Evolutionary conservation across 2,888 invertebrate genomes (phyloP).

Genomic region (Amphipyra tragopoginis): DNA sequence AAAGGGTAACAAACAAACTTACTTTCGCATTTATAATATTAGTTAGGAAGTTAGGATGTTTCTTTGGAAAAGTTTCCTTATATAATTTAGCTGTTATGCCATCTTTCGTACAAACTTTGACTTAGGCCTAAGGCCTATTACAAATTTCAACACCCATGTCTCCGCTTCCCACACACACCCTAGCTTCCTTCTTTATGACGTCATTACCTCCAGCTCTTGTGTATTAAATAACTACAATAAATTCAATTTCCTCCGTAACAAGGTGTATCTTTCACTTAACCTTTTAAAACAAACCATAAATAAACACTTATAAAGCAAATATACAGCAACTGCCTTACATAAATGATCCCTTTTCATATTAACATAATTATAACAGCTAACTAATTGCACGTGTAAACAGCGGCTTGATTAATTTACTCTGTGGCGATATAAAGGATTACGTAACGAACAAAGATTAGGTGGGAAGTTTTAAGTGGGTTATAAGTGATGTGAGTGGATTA

Average conservation of each 20-base stretch:
- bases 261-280: background rate
- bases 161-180: too few species aligned
- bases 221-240: background rate
- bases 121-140: too few species aligned
- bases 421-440: slow-evolving; percentile 2
- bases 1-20: too few species aligned
- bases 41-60: too few species aligned
- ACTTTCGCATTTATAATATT: too few species aligned
- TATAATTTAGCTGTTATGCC: too few species aligned
- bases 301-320: background rate
- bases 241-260: background rate
- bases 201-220: background rate
- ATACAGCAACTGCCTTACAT: background rate
- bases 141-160: too few species aligned
- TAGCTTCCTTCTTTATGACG: background rate
- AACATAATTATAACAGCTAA: slow-evolving; percentile 17
- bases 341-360: slow-evolving; percentile 12
- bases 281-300: background rate
- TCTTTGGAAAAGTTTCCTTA: too few species aligned
- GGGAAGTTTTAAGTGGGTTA: slow-evolving; percentile 6
- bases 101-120: too few species aligned
- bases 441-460: background rate
- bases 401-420: slow-evolving; percentile 28
- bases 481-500: slow-evolving; percentile 1
- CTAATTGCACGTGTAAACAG: slow-evolving; percentile 26